Evolutionary conservation across 2,113 vertebrate species (phyloP).

Genomic region (Sphyrna mokarran): DNA sequence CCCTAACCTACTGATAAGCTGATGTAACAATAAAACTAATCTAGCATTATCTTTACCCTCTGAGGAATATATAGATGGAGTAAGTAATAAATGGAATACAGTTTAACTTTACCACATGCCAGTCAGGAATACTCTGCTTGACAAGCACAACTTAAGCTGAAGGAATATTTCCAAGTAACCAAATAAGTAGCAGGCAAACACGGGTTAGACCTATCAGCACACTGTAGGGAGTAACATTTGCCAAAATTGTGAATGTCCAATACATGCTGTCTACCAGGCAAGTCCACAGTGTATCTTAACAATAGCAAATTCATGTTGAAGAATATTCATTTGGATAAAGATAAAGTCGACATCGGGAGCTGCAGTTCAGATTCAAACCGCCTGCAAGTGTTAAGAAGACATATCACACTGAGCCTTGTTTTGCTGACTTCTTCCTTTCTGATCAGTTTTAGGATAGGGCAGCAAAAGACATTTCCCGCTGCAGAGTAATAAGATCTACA

Average conservation of each 20-base stretch:
- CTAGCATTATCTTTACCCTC: neutral
- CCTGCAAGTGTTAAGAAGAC: conserved; percentile 37
- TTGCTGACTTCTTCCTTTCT: conserved; percentile 48
- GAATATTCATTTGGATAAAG: conserved; percentile 26
- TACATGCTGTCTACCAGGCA: conserved; percentile 20
- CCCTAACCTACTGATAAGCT: neutral
- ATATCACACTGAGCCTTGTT: conserved; percentile 47
- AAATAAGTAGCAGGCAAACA: neutral
- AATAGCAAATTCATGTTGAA: neutral
- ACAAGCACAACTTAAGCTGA: neutral
- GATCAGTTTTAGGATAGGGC: conserved; percentile 53
- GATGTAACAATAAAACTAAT: neutral
- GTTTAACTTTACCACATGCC: neutral
- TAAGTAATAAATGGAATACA: conserved; percentile 13
- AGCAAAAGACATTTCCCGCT: conserved; percentile 63
- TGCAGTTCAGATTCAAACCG: conserved; percentile 33
- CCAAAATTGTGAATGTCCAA: neutral
- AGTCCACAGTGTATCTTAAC: neutral
- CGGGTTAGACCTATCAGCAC: neutral
- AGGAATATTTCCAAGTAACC: neutral
- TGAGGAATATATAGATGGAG: neutral
- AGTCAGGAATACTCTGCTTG: neutral
- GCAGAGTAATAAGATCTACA: conserved; percentile 64
- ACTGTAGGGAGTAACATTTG: neutral
- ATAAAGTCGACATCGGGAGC: conserved; percentile 32